Conservation (phyloP, 2,113 vertebrate species). For the Neotragus moschatus region DNA sequence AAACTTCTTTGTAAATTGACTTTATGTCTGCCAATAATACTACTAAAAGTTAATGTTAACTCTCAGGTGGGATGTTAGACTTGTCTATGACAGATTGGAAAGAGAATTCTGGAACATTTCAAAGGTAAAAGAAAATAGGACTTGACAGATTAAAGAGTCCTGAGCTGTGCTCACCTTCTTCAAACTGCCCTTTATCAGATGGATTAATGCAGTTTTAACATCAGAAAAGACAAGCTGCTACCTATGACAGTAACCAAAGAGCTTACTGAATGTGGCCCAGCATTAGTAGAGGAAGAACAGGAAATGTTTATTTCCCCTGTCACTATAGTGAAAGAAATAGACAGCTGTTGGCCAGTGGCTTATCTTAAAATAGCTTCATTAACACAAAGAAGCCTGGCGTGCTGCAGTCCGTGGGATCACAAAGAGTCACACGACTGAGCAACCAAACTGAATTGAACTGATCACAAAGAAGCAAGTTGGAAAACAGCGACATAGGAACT, state of each 20-base stretch:
- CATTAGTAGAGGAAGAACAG: constrained; percentile 54
- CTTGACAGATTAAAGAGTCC: constrained; percentile 78
- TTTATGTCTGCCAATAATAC: constrained; percentile 35
- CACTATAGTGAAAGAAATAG: constrained; percentile 68
- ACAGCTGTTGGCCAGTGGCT: constrained; percentile 64
- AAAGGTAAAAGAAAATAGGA: constrained; percentile 77
- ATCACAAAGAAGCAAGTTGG: constrained; percentile 63
- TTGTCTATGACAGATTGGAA: constrained; percentile 65
- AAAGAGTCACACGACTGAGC: not conserved
- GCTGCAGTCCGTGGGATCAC: not conserved
- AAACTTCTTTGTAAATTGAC: not conserved
- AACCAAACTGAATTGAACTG: not conserved
- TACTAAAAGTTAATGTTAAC: constrained; percentile 66
- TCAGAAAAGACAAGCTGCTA: constrained; percentile 66
- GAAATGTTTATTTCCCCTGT: constrained; percentile 78
- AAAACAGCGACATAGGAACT: constrained; percentile 64
- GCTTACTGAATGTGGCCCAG: constrained; percentile 55
- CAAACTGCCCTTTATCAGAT: constrained; percentile 73
- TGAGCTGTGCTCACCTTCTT: constrained; percentile 65
- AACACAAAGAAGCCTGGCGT: constrained; percentile 57
- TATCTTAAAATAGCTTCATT: constrained; percentile 77
- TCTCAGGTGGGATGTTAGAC: constrained; percentile 39
- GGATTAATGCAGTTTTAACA: constrained; percentile 74
- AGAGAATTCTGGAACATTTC: constrained; percentile 74
- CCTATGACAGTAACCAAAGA: constrained; percentile 70